Percentiles rank a stretch among this genome's conserved stretches.
Conservation (phyloP, 2,797 vertebrate genomes). For the Dermochelys coriacea region DNA sequence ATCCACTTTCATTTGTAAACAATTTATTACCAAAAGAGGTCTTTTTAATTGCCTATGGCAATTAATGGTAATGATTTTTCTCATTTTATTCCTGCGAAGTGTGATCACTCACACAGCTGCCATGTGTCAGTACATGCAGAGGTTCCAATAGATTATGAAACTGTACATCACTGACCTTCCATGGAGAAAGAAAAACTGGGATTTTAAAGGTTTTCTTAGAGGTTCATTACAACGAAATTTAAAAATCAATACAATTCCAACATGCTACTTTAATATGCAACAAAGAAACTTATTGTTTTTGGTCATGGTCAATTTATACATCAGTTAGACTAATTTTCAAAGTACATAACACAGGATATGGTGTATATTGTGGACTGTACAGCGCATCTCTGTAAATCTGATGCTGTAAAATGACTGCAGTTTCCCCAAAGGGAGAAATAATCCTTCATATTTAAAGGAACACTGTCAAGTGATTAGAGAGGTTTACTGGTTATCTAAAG, state of each 20-base stretch:
- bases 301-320: neutral
- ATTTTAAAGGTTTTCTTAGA: neutral
- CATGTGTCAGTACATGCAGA: neutral
- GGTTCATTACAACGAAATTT: neutral
- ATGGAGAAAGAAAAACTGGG: neutral
- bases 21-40: constrained; percentile 63
- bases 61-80: constrained; percentile 58
- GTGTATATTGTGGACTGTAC: neutral
- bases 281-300: neutral
- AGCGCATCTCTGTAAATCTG: neutral
- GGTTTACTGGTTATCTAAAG: neutral
- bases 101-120: neutral
- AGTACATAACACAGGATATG: neutral
- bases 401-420: neutral
- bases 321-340: neutral
- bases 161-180: neutral
- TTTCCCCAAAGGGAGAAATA: neutral
- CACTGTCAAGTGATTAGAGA: neutral
- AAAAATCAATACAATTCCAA: neutral
- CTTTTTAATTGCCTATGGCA: constrained; percentile 58
- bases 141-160: neutral
- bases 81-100: constrained; percentile 26
- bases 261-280: neutral
- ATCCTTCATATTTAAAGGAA: neutral
- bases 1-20: constrained; percentile 56